These are phyloP conservation scores for Herminia tarsipennalis DNA, from an alignment of 2,888 invertebrate species.

Conservation along the genomic window DNA sequence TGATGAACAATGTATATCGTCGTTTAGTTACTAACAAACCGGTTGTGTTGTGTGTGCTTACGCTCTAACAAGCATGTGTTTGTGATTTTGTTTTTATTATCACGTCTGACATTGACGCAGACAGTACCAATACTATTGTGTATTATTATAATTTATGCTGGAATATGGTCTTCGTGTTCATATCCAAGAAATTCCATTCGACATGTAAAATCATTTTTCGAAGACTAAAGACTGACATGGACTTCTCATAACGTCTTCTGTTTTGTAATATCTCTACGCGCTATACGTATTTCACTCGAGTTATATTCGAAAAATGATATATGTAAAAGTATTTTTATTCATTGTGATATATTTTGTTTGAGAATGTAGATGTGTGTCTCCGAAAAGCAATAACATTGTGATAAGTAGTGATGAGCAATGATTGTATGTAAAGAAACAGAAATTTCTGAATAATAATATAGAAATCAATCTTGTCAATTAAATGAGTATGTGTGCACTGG, in stretches of 20 bases:
- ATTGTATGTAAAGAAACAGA: slow-evolving; percentile 56
- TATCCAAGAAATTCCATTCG: slow-evolving; percentile 57
- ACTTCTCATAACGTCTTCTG: slow-evolving; percentile 57
- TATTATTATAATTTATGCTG: slow-evolving; percentile 82
- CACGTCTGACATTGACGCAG: slow-evolving; percentile 40
- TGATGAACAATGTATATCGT: slow-evolving; percentile 78
- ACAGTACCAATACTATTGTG: slow-evolving; percentile 62
- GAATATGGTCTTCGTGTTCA: slow-evolving; percentile 69
- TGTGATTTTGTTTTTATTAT: slow-evolving; percentile 67
- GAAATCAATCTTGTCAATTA: slow-evolving; percentile 78
- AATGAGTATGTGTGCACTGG: slow-evolving; percentile 48
- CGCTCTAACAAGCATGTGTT: slow-evolving; percentile 84
- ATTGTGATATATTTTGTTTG: slow-evolving; percentile 80
- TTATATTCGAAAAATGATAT: slow-evolving; percentile 54
- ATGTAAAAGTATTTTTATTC: slow-evolving; percentile 70
- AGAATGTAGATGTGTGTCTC: slow-evolving; percentile 75
- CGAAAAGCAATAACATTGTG: slow-evolving; percentile 83
- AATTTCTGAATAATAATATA: slow-evolving; percentile 63
- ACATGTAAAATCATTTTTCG: slow-evolving; percentile 55
- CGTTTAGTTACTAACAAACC: slow-evolving; percentile 81
- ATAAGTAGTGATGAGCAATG: slow-evolving; percentile 73
- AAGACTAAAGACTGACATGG: slow-evolving; percentile 72
- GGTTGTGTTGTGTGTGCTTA: slow-evolving; percentile 85
- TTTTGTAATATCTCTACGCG: slow-evolving; percentile 49
- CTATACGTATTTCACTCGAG: slow-evolving; percentile 51